Percentiles rank a stretch among this genome's conserved stretches.
phyloP scores from a whole-genome alignment of 2,888 invertebrate species.

The Eupithecia centaureata region DNA sequence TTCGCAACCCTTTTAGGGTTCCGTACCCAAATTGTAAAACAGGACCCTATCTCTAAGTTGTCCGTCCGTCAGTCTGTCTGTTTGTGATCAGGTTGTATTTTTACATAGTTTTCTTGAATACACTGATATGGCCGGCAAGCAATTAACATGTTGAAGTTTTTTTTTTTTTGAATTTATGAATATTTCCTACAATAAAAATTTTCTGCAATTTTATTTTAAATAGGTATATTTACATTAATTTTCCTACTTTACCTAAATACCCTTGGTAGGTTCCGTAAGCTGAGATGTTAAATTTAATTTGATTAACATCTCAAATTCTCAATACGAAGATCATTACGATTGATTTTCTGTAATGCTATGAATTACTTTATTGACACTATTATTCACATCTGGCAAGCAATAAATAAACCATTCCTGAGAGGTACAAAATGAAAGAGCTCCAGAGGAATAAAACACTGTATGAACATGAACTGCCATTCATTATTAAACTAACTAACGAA shows the following conservation, averaged over 20 bases:
- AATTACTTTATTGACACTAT: conserved; percentile 8
- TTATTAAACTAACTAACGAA: too few relatives aligned
- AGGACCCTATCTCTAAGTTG: too few relatives aligned
- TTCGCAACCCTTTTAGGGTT: too few relatives aligned
- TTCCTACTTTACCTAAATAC: background rate
- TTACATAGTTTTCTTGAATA: too few relatives aligned
- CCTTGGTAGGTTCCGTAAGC: background rate
- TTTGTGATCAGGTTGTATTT: too few relatives aligned
- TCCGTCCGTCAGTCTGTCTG: too few relatives aligned
- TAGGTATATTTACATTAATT: background rate
- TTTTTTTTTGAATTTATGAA: background rate
- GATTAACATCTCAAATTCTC: conserved; percentile 11
- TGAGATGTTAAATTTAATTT: background rate
- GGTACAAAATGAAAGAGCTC: background rate
- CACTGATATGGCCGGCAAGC: background rate
- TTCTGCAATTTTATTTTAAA: too few relatives aligned
- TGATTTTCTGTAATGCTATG: conserved; percentile 8
- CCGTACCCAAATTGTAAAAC: too few relatives aligned
- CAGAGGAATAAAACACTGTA: background rate
- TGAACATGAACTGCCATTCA: background rate
- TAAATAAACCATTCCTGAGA: conserved; percentile 7
- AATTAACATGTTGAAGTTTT: background rate
- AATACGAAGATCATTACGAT: background rate
- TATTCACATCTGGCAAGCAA: conserved; percentile 4
- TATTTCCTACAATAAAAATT: too few relatives aligned